Conservation (phyloP, 2,797 vertebrate genomes). For the Acrossocheilus wenchowensis region DNA sequence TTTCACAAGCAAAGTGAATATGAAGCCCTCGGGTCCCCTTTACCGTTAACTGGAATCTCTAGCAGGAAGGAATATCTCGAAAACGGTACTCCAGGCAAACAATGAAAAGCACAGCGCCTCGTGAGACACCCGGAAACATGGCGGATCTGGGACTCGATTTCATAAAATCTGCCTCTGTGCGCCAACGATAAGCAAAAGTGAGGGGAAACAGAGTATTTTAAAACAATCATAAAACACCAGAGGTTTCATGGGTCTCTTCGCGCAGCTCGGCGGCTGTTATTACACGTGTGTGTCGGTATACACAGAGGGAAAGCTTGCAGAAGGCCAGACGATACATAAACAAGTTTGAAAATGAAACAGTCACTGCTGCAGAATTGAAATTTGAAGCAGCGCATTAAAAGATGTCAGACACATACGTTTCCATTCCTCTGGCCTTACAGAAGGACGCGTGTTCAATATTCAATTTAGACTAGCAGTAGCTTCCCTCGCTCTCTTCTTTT, state of each 20-base stretch:
- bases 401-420: constrained; percentile 13
- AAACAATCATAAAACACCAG: constrained; percentile 46
- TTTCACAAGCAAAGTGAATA: constrained; percentile 36
- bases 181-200: constrained; percentile 35
- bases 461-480: constrained; percentile 12
- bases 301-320: background rate
- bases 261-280: background rate
- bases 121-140: constrained; percentile 18
- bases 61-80: constrained; percentile 25
- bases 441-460: constrained; percentile 36
- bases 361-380: constrained; percentile 15
- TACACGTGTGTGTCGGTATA: background rate
- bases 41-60: constrained; percentile 31
- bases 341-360: constrained; percentile 19
- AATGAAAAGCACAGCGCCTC: constrained; percentile 19
- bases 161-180: constrained; percentile 28
- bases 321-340: constrained; percentile 6
- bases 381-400: constrained; percentile 24
- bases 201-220: constrained; percentile 24
- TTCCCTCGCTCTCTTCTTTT: constrained; percentile 48
- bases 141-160: constrained; percentile 27
- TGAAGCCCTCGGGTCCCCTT: constrained; percentile 25
- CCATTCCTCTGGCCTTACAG: background rate
- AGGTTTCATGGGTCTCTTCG: constrained; percentile 14
- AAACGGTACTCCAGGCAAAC: constrained; percentile 32